Conservation (phyloP, 2,797 vertebrate genomes). For the Oreochromis mossambicus region DNA sequence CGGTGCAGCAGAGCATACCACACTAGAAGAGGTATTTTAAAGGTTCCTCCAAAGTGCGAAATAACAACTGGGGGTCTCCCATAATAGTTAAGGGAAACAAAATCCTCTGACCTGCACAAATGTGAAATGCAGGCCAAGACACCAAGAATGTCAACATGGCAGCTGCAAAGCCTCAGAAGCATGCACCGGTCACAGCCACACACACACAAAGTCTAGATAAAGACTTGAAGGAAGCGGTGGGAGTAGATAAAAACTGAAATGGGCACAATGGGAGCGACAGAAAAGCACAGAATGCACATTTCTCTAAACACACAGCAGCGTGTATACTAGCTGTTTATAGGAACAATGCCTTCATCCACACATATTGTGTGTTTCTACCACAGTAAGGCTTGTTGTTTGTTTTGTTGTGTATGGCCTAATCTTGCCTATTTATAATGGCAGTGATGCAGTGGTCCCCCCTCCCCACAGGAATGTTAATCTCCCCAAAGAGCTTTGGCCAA, state of each 20-base stretch:
- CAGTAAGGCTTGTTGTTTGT: constrained; percentile 52
- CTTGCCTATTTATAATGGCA: constrained; percentile 62
- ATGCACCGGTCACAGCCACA: constrained; percentile 20
- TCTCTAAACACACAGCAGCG: not conserved
- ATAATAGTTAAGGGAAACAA: constrained; percentile 69
- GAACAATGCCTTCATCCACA: not conserved
- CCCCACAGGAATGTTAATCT: constrained; percentile 73
- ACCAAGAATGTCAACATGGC: constrained; percentile 70
- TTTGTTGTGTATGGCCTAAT: constrained; percentile 52
- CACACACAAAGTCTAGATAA: constrained; percentile 41
- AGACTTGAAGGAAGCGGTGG: constrained; percentile 30
- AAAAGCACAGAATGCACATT: not conserved
- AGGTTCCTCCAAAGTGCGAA: constrained; percentile 66
- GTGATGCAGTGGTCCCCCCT: constrained; percentile 36
- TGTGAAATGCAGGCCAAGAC: constrained; percentile 64
- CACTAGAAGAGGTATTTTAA: constrained; percentile 43
- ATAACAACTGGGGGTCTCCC: constrained; percentile 69
- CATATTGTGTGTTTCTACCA: not conserved
- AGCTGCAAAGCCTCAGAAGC: constrained; percentile 53
- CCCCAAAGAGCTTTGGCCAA: constrained; percentile 60
- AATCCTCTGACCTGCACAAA: constrained; percentile 55
- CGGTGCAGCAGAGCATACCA: constrained; percentile 37
- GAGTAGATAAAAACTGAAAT: constrained; percentile 23
- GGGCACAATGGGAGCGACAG: constrained; percentile 22
- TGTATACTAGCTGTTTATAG: not conserved